These are phyloP conservation scores for Tyrophagus putrescentiae DNA, from an alignment of 1,140 invertebrate genomes.

Conservation along the genomic window DNA sequence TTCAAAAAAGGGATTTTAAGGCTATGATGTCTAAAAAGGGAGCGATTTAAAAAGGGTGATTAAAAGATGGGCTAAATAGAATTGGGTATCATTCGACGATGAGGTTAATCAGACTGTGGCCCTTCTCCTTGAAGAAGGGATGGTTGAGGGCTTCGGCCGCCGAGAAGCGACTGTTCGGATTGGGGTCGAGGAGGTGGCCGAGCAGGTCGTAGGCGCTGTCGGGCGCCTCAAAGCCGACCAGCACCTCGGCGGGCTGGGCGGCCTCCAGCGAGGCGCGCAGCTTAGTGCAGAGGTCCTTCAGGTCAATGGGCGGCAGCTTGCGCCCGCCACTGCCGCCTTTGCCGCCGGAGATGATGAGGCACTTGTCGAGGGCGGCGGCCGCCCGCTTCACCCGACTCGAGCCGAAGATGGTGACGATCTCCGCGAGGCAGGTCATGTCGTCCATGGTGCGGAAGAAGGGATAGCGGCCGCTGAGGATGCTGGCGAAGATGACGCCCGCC, in stretches of 20 bases:
- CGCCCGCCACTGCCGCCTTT: no score
- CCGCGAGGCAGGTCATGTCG: conserved; percentile 60
- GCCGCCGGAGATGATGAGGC: not conserved
- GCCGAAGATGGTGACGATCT: conserved; percentile 66
- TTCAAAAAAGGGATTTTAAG: no score
- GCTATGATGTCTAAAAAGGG: no score
- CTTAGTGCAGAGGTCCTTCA: conserved; percentile 36
- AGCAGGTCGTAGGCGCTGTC: conserved; percentile 55
- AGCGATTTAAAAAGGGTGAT: no score
- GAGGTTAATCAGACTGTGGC: not conserved
- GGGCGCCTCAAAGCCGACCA: conserved; percentile 43
- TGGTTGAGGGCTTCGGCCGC: conserved; percentile 56
- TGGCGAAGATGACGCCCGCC: conserved; percentile 65
- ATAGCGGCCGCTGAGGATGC: conserved; percentile 58
- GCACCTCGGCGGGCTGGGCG: conserved; percentile 27
- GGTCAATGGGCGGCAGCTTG: conserved; percentile 36
- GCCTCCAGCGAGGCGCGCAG: conserved; percentile 31
- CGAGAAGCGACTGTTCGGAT: conserved; percentile 53
- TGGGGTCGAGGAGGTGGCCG: conserved; percentile 52
- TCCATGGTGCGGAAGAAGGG: conserved; percentile 68
- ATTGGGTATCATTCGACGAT: not conserved
- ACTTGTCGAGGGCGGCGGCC: conserved; percentile 49
- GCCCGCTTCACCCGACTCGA: conserved; percentile 48
- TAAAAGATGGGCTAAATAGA: not conserved
- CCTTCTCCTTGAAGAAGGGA: conserved; percentile 44